phyloP scores from a whole-genome alignment of 2,113 vertebrate genomes.

The Vireo altiloquus region DNA sequence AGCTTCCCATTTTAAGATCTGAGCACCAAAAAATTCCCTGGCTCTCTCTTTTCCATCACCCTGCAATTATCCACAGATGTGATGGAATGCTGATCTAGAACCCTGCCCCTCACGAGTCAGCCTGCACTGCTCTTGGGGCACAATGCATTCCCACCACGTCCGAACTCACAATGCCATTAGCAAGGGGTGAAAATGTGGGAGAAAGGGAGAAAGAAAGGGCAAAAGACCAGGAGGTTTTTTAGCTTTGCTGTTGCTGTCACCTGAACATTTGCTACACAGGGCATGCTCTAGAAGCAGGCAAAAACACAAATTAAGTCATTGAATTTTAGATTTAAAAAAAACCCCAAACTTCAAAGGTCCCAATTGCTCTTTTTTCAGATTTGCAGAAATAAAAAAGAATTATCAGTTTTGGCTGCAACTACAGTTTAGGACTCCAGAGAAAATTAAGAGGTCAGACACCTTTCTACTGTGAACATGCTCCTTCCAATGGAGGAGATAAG shows the following conservation, averaged over 20 bases:
- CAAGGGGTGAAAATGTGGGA: background rate
- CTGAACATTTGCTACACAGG: background rate
- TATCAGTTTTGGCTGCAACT: background rate
- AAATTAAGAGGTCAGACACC: background rate
- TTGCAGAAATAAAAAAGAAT: background rate
- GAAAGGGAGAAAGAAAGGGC: background rate
- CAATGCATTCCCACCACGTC: background rate
- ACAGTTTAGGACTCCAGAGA: background rate
- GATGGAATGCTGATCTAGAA: background rate
- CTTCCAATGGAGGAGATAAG: background rate
- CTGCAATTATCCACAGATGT: background rate
- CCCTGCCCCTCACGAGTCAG: background rate
- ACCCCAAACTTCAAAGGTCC: background rate
- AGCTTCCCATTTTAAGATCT: background rate
- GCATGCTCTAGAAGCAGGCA: background rate
- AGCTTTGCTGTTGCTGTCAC: background rate
- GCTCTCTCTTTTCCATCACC: background rate
- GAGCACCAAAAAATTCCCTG: background rate
- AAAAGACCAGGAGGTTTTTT: background rate
- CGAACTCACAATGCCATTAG: background rate
- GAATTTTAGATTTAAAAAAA: background rate
- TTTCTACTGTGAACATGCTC: background rate
- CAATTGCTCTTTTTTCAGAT: background rate
- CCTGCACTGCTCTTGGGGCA: background rate
- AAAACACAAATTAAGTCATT: background rate